Evolutionary conservation across 2,888 invertebrate genomes (phyloP).

Genomic region (Lepidonotus clava): DNA sequence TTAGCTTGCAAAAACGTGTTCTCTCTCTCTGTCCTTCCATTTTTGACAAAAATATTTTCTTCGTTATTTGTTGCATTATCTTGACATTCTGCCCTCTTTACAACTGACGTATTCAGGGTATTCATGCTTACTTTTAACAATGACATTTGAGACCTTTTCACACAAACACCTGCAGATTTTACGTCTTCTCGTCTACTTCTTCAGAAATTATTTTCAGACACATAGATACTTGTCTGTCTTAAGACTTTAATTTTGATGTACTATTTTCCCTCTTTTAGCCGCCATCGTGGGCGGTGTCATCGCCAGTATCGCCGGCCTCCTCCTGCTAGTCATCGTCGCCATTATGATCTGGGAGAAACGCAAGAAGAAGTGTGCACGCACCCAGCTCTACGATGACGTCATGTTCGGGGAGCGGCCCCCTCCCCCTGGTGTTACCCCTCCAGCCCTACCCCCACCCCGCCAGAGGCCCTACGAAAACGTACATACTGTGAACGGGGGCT

Average conservation of each 20-base stretch:
- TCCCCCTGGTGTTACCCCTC: not conserved
- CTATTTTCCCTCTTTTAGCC: not conserved
- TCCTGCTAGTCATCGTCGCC: slow-evolving; percentile 49
- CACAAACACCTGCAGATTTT: not conserved
- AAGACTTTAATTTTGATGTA: not conserved
- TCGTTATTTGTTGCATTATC: no score
- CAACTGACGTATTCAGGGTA: no score
- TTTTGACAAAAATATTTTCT: no score
- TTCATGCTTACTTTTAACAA: no score
- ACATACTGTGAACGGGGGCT: not conserved
- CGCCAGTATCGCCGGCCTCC: slow-evolving; percentile 42
- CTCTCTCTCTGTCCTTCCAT: no score
- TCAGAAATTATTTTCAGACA: not conserved
- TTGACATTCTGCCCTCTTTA: no score
- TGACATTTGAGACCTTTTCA: not conserved
- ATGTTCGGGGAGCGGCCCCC: not conserved
- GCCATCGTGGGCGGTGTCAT: slow-evolving; percentile 48
- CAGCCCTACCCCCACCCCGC: not conserved
- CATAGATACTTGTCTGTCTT: not conserved
- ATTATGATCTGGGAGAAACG: slow-evolving; percentile 53
- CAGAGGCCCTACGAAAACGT: not conserved
- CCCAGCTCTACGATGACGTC: slow-evolving; percentile 50
- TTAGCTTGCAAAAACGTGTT: no score
- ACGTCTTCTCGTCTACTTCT: not conserved
- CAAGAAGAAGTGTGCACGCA: slow-evolving; percentile 16